Evolutionary conservation across 2,888 invertebrate genomes (phyloP).

Genomic region (Agriopis leucophaearia): DNA sequence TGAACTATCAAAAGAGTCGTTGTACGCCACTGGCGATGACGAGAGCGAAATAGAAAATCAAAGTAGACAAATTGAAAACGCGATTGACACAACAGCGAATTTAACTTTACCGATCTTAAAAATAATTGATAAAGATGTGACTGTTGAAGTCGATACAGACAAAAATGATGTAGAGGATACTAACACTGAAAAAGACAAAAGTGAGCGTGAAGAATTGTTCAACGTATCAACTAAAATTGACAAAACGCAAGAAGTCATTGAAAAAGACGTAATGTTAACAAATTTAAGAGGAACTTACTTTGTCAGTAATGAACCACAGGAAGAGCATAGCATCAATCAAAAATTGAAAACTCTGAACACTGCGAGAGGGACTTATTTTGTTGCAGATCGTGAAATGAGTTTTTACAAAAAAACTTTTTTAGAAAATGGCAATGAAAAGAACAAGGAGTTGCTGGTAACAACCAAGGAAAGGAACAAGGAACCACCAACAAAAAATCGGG

Average conservation of each 20-base stretch:
- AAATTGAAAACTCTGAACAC: slow-evolving; percentile 20
- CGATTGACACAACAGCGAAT: slow-evolving; percentile 10
- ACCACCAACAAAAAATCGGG: not conserved
- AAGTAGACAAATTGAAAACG: not conserved
- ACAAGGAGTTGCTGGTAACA: not conserved
- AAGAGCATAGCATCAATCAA: not conserved
- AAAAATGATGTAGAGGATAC: not conserved
- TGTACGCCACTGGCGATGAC: slow-evolving; percentile 45
- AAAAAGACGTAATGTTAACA: not conserved
- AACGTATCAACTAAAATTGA: slow-evolving; percentile 18
- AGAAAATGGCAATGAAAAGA: not conserved
- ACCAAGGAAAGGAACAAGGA: slow-evolving; percentile 4
- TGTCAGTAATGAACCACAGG: slow-evolving; percentile 17
- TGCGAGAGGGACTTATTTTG: slow-evolving; percentile 55
- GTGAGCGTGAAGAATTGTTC: slow-evolving; percentile 18
- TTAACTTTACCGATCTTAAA: slow-evolving; percentile 25
- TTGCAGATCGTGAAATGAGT: slow-evolving; percentile 25
- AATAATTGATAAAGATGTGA: slow-evolving; percentile 4
- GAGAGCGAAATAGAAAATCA: slow-evolving; percentile 42
- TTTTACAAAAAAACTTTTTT: slow-evolving; percentile 7
- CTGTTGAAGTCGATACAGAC: not conserved
- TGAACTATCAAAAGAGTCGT: slow-evolving; percentile 43
- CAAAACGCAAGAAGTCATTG: not conserved
- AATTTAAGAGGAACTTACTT: slow-evolving; percentile 25
- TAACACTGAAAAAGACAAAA: slow-evolving; percentile 12